Conservation (phyloP, 2,113 vertebrate species). For the Dasypus novemcinctus region DNA sequence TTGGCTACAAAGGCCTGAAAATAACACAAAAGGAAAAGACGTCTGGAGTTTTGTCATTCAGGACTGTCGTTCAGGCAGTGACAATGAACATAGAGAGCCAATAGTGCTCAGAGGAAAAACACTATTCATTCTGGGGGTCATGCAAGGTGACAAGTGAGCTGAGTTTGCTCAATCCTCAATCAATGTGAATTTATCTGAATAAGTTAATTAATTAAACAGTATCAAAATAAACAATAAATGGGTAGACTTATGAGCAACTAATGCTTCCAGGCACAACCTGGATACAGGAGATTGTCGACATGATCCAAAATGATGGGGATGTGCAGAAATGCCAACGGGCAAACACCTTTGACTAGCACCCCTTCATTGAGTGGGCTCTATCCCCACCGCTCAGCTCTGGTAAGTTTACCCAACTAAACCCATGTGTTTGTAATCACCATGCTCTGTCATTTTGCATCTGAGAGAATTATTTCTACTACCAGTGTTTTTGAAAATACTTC, state of each 20-base stretch:
- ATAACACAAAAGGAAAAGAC: not conserved
- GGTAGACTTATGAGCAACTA: not conserved
- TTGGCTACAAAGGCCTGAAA: not conserved
- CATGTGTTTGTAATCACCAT: not conserved
- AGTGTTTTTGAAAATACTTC: not conserved
- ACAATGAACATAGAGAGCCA: not conserved
- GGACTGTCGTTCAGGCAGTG: not conserved
- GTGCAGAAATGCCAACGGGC: slow-evolving; percentile 76
- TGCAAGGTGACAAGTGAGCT: not conserved
- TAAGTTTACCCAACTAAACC: slow-evolving; percentile 7
- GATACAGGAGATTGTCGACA: slow-evolving; percentile 86
- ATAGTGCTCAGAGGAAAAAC: not conserved
- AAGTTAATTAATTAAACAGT: not conserved
- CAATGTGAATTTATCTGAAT: not conserved
- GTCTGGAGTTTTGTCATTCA: not conserved
- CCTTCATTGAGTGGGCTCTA: slow-evolving; percentile 81
- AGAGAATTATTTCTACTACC: not conserved
- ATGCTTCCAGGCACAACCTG: slow-evolving; percentile 83
- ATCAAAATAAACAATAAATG: not conserved
- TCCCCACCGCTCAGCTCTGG: slow-evolving; percentile 57
- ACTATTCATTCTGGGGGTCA: too few species aligned
- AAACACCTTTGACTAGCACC: slow-evolving; percentile 77
- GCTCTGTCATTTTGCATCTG: not conserved
- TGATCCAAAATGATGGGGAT: slow-evolving; percentile 81
- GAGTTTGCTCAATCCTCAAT: not conserved